Evolutionary conservation across 2,888 invertebrate genomes (phyloP), one percentile per base, ranked within the genome.

Genomic region (Philaethria dido): DNA sequence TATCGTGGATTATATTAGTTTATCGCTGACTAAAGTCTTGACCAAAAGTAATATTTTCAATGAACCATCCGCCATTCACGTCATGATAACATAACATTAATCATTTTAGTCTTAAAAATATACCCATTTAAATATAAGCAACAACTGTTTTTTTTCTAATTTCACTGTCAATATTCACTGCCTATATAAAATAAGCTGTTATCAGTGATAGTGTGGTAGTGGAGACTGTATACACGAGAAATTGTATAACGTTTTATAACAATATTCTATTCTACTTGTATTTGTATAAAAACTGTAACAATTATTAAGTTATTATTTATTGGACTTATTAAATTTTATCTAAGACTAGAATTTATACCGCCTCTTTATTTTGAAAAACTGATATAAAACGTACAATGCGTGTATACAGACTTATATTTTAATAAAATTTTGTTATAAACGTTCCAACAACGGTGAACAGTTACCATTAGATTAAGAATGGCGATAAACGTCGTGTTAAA

Each of bases 391-490:
- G 39, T 39, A 33, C 64, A 42, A 59, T 16, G 25, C 22, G 66
- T 66, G 69, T 69, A 64, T 66, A 66, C 66, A 69, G 64, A 42
- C 61, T 64, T 88, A 86, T 83, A 85, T 81, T 80, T 85, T 89
- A 89, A 86, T 86, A 80, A 85, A 63, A 36, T 82, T 57, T 83
- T 87, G 83, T 88, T 87, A 85, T 84, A 85, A 86, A 88, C 87
- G 92, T 91, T 89, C 87, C 88, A 88, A 78, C 92, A 92, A 92
- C 92, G 92, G 92, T 92, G 92, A 92, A 89, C 87, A 86, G 92
- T 92, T 92, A 92, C 92, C 92, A 91, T 73, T 92, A 91, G 88
- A 66, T 76, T 72, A 88, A 88, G 83, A 69, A 80, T 68, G 76
- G 87, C 87, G 78, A 80, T 72, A 76, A 82, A 80, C 77, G 88